Base-by-base conservation (phyloP, 2,888 invertebrate species). In the Drosophila nr. fundita region DNA sequence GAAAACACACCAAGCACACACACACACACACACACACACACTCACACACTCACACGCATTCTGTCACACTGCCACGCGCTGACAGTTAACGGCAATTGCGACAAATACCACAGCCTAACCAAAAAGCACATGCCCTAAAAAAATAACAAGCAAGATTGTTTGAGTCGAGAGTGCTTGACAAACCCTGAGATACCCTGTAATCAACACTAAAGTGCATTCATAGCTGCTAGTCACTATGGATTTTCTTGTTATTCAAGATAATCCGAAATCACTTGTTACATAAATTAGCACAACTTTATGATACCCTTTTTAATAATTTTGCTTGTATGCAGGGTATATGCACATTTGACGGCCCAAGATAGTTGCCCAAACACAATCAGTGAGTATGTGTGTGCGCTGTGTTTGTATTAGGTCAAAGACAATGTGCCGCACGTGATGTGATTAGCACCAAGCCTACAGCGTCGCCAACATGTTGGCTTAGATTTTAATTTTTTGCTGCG, bases 11-110 rank as follows among this genome's bases (percentile, higher is more conserved):
- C 1, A 21, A 10, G 49, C 53, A 55, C 64, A 67, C 45, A 50
- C 48, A 53, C 50, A 57, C 40, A 55, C 18, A 59, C 48, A 36
- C 2, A n/a, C 11, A 55, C 60, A 57, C 62, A 52, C 34, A 45
- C 36, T 53, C 38, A 55, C 18, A 59, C 48, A 36, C 2, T 24
- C 11, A 55, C 60, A 57, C 62, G 55, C 34, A 45, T 40, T 53
- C 38, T 40, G 54, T 34, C 30, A 68, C 50, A 63, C 50, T 57
- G 57, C 84, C 89, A 87, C 78, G 87, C 85, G 85, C 85, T 69
- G 82, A 70, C 85, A 84, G 84, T 85, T 89, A 85, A 85, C 85
- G 85, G 86, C 83, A 90, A 86, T 86, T 85, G 89, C 83, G 83
- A 82, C 86, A 87, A 86, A 86, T 85, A 85, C 86, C 88, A 87